Base-by-base conservation (phyloP, 1,140 invertebrate genomes). In the Nilaparvata lugens region DNA sequence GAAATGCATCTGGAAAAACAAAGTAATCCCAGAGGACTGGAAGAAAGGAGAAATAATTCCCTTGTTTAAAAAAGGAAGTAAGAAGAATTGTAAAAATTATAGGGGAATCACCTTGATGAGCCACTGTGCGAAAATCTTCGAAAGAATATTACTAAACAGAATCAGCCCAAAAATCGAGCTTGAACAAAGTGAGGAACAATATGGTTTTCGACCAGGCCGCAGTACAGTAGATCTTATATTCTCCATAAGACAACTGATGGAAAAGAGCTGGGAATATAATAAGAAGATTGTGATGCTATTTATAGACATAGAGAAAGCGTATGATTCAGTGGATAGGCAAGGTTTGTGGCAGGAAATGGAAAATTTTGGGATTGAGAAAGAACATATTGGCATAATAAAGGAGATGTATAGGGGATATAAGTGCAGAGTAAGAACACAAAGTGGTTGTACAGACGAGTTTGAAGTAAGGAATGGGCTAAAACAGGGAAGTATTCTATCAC, bases 401-500 rank as follows among this genome's bases (percentile, higher is more conserved):
- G 45, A 48, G 21, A 48, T 48, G 45, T 48, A 48, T 48, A 48
- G n/a, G 18, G n/a, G 4, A 18, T 48, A 48, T 11, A 48, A 23
- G 9, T 48, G 45, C 14, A 48, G 45, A 48, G 45, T 18, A 48
- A 48, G 45, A 16, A 48, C 45, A 48, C 45, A 19, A 16, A 7
- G 45, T 16, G 45, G 45, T 19, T 4, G 18, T 48, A 48, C 45
- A 48, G 45, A 48, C 16, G 1, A 11, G 45, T 48, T 48, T 48
- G 21, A 48, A 23, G 21, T 48, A 11, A 48, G 4, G 21, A 48
- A 48, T 48, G 45, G 45, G 2, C 14, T 48, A 48, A 48, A 48
- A 48, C 45, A 48, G 45, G 45, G 45, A 48, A 48, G 21, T 48
- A 48, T 48, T 23, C 21, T 48, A 48, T 48, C 45, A 18, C 45